These are phyloP conservation scores for Melanostoma mellinum DNA, from an alignment of 2,888 invertebrate species.

Conservation along the genomic window DNA sequence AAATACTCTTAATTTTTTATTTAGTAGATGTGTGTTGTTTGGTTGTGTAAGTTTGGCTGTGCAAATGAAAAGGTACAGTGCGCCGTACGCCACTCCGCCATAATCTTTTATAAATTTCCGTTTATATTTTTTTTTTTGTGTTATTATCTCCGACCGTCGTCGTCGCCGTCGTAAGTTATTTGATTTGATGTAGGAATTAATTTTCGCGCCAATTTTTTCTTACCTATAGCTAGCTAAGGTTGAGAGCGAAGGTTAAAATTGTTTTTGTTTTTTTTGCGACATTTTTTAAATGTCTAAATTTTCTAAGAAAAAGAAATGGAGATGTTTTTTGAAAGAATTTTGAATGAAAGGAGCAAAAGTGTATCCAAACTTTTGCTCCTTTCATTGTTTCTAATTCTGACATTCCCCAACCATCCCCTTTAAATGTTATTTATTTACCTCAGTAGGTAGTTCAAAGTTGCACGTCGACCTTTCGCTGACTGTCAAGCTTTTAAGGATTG, in stretches of 20 bases:
- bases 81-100: constrained; percentile 29
- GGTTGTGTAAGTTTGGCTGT: neutral
- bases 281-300: neutral
- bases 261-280: neutral
- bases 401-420: too few relatives aligned
- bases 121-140: constrained; percentile 35
- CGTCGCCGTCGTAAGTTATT: constrained; percentile 47
- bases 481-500: too few relatives aligned
- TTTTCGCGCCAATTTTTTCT: constrained; percentile 70
- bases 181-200: constrained; percentile 66
- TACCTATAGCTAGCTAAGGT: constrained; percentile 1
- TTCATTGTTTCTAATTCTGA: too few relatives aligned
- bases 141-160: constrained; percentile 22
- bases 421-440: too few relatives aligned
- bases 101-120: constrained; percentile 34
- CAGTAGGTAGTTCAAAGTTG: too few relatives aligned
- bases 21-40: neutral
- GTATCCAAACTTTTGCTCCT: too few relatives aligned
- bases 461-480: too few relatives aligned
- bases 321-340: too few relatives aligned
- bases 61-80: constrained; percentile 22
- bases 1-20: constrained; percentile 6
- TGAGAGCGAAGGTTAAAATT: neutral
- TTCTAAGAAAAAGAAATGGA: too few relatives aligned
- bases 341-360: too few relatives aligned